A percentile compares a stretch with the other conserved stretches of the same genome.
phyloP scores from a whole-genome alignment of 2,113 vertebrate species.

The Melanostigma gelatinosum region DNA sequence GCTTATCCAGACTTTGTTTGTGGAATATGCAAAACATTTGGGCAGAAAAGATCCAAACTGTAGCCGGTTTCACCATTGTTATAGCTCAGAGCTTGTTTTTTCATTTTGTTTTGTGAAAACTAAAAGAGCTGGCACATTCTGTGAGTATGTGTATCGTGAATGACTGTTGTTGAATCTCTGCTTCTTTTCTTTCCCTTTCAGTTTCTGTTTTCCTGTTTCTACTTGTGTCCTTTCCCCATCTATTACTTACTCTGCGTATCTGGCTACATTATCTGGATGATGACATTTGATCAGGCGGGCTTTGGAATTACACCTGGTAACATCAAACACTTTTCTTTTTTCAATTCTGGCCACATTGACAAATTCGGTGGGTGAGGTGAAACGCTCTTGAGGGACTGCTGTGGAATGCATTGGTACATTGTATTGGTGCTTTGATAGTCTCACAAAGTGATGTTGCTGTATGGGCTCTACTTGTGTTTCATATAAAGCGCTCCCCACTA shows the following conservation, averaged over 20 bases:
- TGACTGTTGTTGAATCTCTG: neutral
- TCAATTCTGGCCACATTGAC: neutral
- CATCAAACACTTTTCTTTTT: neutral
- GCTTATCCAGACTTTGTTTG: slow-evolving; percentile 65
- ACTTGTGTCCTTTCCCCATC: neutral
- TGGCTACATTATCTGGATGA: neutral
- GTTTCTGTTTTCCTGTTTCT: neutral
- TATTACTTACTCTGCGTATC: neutral
- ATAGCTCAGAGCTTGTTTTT: neutral
- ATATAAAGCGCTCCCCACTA: too few relatives aligned
- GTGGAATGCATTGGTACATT: too few relatives aligned
- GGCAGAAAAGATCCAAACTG: slow-evolving; percentile 48
- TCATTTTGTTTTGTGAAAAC: neutral
- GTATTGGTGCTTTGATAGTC: too few relatives aligned
- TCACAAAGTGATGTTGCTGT: too few relatives aligned
- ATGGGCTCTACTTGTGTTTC: too few relatives aligned
- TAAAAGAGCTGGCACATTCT: neutral
- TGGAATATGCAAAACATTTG: slow-evolving; percentile 42
- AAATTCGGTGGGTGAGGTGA: neutral
- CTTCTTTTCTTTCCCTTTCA: neutral
- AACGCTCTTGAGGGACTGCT: too few relatives aligned
- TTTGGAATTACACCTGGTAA: neutral
- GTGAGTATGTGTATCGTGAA: neutral
- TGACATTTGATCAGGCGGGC: neutral
- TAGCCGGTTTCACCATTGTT: slow-evolving; percentile 25